phyloP scores from a whole-genome alignment of 2,888 invertebrate genomes.

The Nomada ferruginata region DNA sequence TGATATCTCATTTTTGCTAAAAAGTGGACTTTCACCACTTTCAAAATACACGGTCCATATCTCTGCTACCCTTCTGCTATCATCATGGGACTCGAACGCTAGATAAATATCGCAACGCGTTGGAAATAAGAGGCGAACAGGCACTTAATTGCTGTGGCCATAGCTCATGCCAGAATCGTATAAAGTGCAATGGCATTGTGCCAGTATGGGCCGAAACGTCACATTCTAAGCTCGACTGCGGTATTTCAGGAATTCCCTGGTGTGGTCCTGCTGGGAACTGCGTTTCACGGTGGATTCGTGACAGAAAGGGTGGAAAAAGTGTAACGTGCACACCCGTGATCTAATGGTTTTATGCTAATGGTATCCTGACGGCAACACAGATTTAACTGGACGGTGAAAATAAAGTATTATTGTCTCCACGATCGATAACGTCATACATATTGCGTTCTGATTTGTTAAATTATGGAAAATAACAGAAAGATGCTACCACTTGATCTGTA shows the following conservation, averaged over 20 bases:
- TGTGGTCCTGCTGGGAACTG: conserved; percentile 38
- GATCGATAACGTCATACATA: not conserved
- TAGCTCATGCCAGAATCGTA: conserved; percentile 50
- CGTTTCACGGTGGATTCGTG: conserved; percentile 35
- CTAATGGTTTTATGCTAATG: conserved; percentile 41
- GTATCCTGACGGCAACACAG: conserved; percentile 1
- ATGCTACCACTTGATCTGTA: too few relatives aligned
- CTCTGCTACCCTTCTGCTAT: too few relatives aligned
- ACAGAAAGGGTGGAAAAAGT: not conserved
- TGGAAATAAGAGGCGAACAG: conserved; percentile 42
- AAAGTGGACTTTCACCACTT: too few relatives aligned
- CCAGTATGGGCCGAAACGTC: conserved; percentile 66
- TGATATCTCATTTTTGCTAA: too few relatives aligned
- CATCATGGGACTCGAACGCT: not conserved
- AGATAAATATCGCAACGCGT: conserved; percentile 27
- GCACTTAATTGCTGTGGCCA: conserved; percentile 28
- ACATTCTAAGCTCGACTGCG: conserved; percentile 47
- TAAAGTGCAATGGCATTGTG: conserved; percentile 66
- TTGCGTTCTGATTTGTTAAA: not conserved
- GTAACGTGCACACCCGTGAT: conserved; percentile 37
- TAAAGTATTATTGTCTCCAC: not conserved
- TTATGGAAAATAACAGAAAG: not conserved
- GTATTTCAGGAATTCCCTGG: conserved; percentile 53
- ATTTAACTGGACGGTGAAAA: conserved; percentile 1
- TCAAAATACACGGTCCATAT: too few relatives aligned